Conservation (phyloP, 64 coral and sea anemone species). For the Orbicella faveolata region DNA sequence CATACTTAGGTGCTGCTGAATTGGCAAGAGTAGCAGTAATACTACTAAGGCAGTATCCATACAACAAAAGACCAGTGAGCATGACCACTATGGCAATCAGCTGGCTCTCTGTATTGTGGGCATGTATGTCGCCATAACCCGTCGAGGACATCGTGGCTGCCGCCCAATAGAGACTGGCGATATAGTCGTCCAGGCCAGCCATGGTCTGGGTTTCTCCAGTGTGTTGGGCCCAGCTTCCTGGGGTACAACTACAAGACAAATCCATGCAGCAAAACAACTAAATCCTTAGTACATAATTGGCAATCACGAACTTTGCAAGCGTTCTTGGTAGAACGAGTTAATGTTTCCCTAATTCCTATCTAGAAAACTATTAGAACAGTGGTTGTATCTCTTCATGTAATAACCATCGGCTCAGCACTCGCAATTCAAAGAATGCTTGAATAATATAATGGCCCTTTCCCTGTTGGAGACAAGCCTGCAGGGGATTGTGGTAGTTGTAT, state of each 20-base stretch:
- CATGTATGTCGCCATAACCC: conserved; percentile 94
- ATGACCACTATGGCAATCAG: conserved; percentile 68
- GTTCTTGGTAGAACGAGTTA: too few species aligned
- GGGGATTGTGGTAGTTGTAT: too few species aligned
- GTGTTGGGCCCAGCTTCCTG: conserved; percentile 78
- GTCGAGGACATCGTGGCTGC: conserved; percentile 93
- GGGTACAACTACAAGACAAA: not conserved
- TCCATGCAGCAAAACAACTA: not conserved
- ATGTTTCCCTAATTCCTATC: too few species aligned
- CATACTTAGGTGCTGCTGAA: conserved; percentile 77
- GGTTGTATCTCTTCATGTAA: too few species aligned
- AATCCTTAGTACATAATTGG: not conserved
- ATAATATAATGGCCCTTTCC: too few species aligned
- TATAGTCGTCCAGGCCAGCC: conserved; percentile 63
- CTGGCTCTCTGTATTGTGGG: conserved; percentile 69
- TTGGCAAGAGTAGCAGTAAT: conserved; percentile 90
- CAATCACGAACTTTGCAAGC: not conserved
- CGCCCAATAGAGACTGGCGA: conserved; percentile 78
- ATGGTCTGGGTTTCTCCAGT: not conserved
- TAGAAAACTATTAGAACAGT: too few species aligned
- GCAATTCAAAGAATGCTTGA: too few species aligned
- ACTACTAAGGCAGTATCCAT: conserved; percentile 89
- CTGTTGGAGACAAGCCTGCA: too few species aligned
- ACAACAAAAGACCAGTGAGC: conserved; percentile 76
- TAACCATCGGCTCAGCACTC: too few species aligned